Conservation (phyloP, 2,113 vertebrate genomes). For the Tautogolabrus adspersus region DNA sequence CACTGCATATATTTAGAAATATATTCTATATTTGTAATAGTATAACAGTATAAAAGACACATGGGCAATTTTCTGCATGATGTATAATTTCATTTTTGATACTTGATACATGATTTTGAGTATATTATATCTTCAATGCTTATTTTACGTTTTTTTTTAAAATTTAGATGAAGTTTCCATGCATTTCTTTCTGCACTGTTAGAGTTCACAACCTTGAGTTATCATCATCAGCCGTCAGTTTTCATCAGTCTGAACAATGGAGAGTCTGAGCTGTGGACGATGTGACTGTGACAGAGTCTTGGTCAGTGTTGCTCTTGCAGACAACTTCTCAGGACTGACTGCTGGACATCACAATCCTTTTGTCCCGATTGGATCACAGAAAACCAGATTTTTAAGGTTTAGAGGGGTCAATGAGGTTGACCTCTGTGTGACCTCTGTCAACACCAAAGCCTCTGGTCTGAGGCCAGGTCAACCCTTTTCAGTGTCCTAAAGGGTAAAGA, state of each 20-base stretch:
- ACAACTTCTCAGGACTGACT: constrained; percentile 14
- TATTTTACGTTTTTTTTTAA: no score
- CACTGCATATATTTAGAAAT: no score
- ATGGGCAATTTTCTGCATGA: no score
- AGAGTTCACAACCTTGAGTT: neutral
- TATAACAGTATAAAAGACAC: no score
- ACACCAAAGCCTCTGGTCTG: constrained; percentile 68
- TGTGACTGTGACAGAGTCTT: neutral
- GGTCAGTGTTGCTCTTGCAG: neutral
- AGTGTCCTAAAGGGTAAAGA: constrained; percentile 44
- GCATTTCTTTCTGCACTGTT: neutral
- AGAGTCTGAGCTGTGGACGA: neutral
- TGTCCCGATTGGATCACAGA: constrained; percentile 59
- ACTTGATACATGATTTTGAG: no score
- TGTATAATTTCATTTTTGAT: no score
- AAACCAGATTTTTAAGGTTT: constrained; percentile 34
- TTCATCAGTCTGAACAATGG: neutral
- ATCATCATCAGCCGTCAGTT: constrained; percentile 12
- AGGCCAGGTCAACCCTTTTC: constrained; percentile 61
- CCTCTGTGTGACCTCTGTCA: constrained; percentile 69
- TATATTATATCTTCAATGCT: no score
- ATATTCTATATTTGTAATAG: no score
- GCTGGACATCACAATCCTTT: constrained; percentile 28
- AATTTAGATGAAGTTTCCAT: no score
- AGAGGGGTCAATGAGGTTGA: constrained; percentile 63